A percentile compares a stretch with the other conserved stretches of the same genome.
phyloP scores from a whole-genome alignment of 2,888 invertebrate species.

The Steromphala cineraria region DNA sequence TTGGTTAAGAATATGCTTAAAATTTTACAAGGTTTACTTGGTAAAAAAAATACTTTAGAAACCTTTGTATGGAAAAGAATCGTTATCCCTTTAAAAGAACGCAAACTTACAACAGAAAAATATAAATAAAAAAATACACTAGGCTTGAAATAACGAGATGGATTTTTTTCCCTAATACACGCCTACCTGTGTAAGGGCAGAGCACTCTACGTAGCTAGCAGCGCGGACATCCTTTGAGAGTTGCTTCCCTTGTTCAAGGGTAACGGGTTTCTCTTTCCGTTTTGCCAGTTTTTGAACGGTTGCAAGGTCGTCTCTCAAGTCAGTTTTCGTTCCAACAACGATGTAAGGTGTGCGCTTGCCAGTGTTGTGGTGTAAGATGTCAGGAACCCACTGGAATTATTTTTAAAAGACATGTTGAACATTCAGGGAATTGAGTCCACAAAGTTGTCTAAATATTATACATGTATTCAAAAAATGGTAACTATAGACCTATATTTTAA shows the following conservation, averaged over 20 bases:
- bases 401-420: background rate
- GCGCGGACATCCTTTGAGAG: slow-evolving; percentile 97
- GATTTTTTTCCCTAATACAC: background rate
- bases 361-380: slow-evolving; percentile 97
- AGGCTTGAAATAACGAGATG: too few species aligned
- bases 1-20: too few species aligned
- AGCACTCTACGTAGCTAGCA: slow-evolving; percentile 99
- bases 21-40: too few species aligned
- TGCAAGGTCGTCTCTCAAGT: slow-evolving; percentile 93
- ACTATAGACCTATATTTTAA: too few species aligned
- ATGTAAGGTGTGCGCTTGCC: slow-evolving; percentile 96
- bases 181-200: slow-evolving; percentile 92
- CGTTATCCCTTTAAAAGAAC: too few species aligned
- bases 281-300: slow-evolving; percentile 92
- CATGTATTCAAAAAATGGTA: too few species aligned
- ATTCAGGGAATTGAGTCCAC: too few species aligned
- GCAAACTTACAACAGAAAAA: background rate
- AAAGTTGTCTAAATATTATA: too few species aligned
- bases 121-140: too few species aligned
- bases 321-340: slow-evolving; percentile 97
- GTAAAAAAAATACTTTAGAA: too few species aligned
- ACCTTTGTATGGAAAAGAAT: too few species aligned
- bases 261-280: slow-evolving; percentile 98
- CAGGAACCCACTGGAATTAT: slow-evolving; percentile 93
- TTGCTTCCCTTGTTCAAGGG: slow-evolving; percentile 96